A percentile compares a stretch with the other conserved stretches of the same genome.
Conservation (phyloP, 2,888 invertebrate species). For the Leptinotarsa juncta region DNA sequence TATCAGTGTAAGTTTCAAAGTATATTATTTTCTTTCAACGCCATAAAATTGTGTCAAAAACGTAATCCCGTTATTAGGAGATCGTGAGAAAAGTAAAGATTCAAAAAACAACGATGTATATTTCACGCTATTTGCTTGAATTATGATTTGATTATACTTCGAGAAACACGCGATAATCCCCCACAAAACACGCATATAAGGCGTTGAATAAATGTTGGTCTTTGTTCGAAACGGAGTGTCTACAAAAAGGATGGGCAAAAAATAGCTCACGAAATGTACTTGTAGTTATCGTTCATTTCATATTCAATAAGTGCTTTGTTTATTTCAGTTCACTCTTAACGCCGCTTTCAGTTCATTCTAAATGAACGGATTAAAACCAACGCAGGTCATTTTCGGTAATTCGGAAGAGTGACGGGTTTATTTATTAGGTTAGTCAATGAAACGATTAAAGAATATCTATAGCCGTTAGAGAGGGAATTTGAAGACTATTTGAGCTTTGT, state of each 20-base stretch:
- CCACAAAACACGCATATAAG: slow-evolving; percentile 23
- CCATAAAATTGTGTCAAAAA: not conserved
- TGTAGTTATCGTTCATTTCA: slow-evolving; percentile 32
- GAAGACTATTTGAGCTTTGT: not conserved
- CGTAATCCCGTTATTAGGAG: not conserved
- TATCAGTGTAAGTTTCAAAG: not conserved
- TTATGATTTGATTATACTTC: slow-evolving; percentile 13
- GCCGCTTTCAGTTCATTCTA: slow-evolving; percentile 23
- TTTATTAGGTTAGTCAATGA: slow-evolving; percentile 10
- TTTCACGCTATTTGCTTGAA: slow-evolving; percentile 12
- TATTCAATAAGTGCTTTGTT: slow-evolving; percentile 32
- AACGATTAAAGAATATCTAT: not conserved
- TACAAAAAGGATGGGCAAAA: slow-evolving; percentile 27
- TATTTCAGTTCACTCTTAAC: slow-evolving; percentile 24
- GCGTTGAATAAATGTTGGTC: slow-evolving; percentile 23
- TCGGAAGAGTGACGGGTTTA: not conserved
- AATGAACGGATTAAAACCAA: slow-evolving; percentile 24
- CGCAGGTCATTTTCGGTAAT: slow-evolving; percentile 18
- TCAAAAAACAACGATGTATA: slow-evolving; percentile 5
- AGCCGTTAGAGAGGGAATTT: not conserved
- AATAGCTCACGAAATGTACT: slow-evolving; percentile 22
- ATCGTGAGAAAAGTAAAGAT: not conserved
- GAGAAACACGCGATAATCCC: slow-evolving; percentile 8
- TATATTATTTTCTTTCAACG: not conserved
- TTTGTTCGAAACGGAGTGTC: slow-evolving; percentile 29